Evolutionary conservation across 2,888 invertebrate species (phyloP).

Genomic region (Drosophila kambysellisi): DNA sequence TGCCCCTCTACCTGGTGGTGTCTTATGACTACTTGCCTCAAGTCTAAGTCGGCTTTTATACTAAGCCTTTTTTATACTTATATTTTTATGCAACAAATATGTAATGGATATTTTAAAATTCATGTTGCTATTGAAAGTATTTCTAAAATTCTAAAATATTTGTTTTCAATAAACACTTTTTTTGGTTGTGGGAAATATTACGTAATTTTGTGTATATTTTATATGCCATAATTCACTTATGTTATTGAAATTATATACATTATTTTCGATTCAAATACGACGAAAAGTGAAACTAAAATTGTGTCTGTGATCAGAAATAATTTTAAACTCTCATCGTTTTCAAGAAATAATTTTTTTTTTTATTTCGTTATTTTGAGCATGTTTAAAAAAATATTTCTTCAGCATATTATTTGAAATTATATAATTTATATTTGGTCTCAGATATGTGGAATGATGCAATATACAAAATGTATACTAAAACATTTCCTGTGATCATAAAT

Average conservation of each 20-base stretch:
- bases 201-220: neutral
- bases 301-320: neutral
- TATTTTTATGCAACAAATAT: neutral
- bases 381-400: neutral
- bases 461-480: neutral
- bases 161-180: neutral
- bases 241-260: neutral
- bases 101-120: neutral
- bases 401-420: neutral
- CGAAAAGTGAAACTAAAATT: neutral
- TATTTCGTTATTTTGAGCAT: neutral
- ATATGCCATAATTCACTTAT: neutral
- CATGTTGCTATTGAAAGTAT: neutral
- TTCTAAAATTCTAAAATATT: neutral
- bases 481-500: neutral
- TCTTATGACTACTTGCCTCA: neutral
- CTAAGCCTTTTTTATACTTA: neutral
- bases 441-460: neutral
- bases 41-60: neutral
- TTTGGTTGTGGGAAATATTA: neutral
- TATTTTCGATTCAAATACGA: neutral
- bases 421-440: neutral
- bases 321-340: neutral
- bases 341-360: neutral
- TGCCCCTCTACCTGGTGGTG: neutral